These are phyloP conservation scores for Amblyraja radiata DNA, from an alignment of 2,797 vertebrate genomes.

Conservation along the genomic window DNA sequence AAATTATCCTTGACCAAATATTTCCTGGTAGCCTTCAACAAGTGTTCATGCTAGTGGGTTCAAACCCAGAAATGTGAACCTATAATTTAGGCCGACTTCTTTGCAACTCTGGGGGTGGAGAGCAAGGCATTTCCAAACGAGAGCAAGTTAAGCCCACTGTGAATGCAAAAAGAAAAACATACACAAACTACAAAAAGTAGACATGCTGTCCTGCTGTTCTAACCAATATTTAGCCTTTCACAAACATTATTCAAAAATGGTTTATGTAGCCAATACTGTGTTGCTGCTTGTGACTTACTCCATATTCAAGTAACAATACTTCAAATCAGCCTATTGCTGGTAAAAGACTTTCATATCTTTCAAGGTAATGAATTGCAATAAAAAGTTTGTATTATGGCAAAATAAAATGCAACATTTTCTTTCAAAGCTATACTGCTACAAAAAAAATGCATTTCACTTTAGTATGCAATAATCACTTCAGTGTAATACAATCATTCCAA, in stretches of 20 bases:
- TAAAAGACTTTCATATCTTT: not conserved
- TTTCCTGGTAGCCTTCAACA: not conserved
- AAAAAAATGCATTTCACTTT: not conserved
- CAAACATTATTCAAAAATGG: not conserved
- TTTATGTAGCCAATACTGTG: not conserved
- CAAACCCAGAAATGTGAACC: not conserved
- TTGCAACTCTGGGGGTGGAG: not conserved
- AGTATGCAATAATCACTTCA: not conserved
- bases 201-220: too few species aligned
- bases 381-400: not conserved
- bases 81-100: not conserved
- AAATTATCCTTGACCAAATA: not conserved
- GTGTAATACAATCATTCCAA: not conserved
- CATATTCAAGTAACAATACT: not conserved
- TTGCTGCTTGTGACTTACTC: not conserved
- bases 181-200: not conserved
- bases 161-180: not conserved
- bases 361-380: not conserved
- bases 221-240: not conserved
- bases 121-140: not conserved
- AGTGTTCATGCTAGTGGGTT: not conserved
- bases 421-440: not conserved
- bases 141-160: not conserved
- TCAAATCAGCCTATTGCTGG: not conserved
- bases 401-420: not conserved